Evolutionary conservation across 2,113 vertebrate species (phyloP).

Genomic region (Carettochelys insculpta): DNA sequence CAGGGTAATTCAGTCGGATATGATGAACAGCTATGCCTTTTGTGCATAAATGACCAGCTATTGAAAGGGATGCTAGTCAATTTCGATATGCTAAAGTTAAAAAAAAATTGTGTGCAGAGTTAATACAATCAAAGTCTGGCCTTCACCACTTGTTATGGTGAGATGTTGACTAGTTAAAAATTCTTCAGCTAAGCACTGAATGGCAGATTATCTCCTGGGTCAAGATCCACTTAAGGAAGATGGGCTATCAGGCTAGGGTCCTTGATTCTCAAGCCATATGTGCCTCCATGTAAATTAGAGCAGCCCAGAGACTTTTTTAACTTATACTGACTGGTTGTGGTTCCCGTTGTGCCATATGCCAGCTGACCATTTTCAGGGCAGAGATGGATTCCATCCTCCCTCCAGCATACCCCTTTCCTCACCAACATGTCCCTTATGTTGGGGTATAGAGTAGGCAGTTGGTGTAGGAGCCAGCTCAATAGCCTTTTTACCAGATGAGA

Average conservation of each 20-base stretch:
- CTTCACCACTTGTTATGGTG: fast-evolving
- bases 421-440: not conserved
- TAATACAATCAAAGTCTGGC: not conserved
- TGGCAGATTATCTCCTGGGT: not conserved
- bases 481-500: not conserved
- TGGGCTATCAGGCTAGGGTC: not conserved
- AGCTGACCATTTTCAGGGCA: not conserved
- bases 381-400: not conserved
- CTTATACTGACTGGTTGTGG: not conserved
- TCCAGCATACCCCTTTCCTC: not conserved
- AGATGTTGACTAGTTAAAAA: not conserved
- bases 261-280: not conserved
- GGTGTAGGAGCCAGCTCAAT: not conserved
- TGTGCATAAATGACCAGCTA: not conserved
- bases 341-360: not conserved
- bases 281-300: not conserved
- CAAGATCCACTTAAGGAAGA: not conserved
- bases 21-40: not conserved
- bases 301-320: not conserved
- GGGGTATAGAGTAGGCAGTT: not conserved
- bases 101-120: not conserved
- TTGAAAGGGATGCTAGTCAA: not conserved
- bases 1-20: not conserved
- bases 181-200: not conserved
- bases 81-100: not conserved